Conservation (phyloP, 2,797 vertebrate genomes). For the Crocodylus rhombifer region DNA sequence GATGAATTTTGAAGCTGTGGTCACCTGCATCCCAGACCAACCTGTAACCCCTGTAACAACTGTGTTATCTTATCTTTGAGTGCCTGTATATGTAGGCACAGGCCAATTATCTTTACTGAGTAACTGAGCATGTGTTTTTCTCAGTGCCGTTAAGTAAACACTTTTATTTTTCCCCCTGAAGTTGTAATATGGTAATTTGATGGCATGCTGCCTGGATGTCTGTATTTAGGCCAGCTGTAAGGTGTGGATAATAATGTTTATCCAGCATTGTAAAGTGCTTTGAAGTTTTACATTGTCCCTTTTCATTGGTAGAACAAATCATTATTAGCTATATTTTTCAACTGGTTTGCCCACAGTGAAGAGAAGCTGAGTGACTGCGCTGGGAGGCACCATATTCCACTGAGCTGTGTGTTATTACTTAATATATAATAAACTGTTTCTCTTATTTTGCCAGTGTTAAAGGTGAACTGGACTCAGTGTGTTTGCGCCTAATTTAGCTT, state of each 20-base stretch:
- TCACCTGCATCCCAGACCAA: neutral
- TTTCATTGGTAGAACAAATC: neutral
- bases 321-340: fast-evolving
- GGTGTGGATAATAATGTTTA: neutral
- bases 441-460: neutral
- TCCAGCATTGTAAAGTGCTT: neutral
- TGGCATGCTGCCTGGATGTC: neutral
- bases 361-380: neutral
- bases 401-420: neutral
- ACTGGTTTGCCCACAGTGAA: neutral
- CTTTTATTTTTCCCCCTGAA: neutral
- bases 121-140: constrained; percentile 64
- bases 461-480: neutral
- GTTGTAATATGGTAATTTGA: neutral
- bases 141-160: neutral
- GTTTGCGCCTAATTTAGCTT: neutral
- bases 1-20: neutral
- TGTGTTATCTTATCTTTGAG: fast-evolving
- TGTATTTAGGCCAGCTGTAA: neutral
- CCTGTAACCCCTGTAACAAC: neutral
- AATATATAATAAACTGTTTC: fast-evolving
- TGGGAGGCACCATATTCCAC: neutral
- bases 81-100: neutral
- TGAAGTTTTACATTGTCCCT: neutral
- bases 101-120: neutral